Percentiles rank a stretch among this genome's conserved stretches.
These are phyloP conservation scores for Napeogenes sylphis DNA, from an alignment of 2,888 invertebrate genomes.

Conservation along the genomic window DNA sequence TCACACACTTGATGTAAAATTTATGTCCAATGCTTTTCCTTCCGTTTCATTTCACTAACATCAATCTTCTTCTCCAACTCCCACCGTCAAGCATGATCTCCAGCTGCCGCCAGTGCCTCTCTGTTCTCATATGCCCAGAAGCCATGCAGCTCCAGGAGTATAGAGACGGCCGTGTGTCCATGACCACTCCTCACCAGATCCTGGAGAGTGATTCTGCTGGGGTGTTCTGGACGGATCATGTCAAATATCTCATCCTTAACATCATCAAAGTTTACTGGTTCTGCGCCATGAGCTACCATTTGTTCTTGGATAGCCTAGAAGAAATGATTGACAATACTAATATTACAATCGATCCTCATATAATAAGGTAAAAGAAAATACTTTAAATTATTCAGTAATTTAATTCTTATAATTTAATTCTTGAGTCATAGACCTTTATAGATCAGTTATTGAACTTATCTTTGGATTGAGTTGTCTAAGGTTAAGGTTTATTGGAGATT, in stretches of 20 bases:
- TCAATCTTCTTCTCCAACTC: conserved; percentile 38
- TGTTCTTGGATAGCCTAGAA: conserved; percentile 92
- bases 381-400: too few relatives aligned
- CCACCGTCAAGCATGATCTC: conserved; percentile 71
- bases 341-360: not conserved
- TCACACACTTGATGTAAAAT: too few relatives aligned
- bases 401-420: too few relatives aligned
- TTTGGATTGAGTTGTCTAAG: too few relatives aligned
- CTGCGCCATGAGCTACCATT: conserved; percentile 91
- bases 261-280: conserved; percentile 93
- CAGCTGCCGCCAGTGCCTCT: conserved; percentile 85
- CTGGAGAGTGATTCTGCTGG: conserved; percentile 88
- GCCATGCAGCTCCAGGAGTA: conserved; percentile 95
- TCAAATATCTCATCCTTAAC: conserved; percentile 98
- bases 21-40: too few relatives aligned
- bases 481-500: too few relatives aligned
- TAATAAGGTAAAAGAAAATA: too few relatives aligned
- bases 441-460: too few relatives aligned
- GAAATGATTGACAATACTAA: not conserved
- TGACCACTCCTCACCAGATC: conserved; percentile 93
- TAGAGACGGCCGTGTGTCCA: conserved; percentile 95
- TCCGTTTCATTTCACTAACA: conserved; percentile 14
- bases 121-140: conserved; percentile 98
- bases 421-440: too few relatives aligned
- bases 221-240: conserved; percentile 95